phyloP scores from a whole-genome alignment of 2,797 vertebrate species.

The Thalassophryne amazonica region DNA sequence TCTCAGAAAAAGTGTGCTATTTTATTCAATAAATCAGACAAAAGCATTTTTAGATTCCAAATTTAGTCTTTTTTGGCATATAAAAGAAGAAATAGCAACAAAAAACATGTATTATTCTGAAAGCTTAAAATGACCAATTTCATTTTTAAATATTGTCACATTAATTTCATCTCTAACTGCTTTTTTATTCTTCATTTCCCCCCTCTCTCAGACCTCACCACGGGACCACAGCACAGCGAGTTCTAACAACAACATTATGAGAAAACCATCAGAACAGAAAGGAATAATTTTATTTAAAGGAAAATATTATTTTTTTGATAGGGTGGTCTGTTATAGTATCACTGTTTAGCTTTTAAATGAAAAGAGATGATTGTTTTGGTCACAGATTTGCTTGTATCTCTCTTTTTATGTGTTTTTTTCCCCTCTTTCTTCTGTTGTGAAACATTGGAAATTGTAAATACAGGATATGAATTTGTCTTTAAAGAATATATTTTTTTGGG shows the following conservation, averaged over 20 bases:
- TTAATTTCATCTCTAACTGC: slow-evolving; percentile 2
- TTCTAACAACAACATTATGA: slow-evolving; percentile 74
- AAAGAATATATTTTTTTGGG: slow-evolving; percentile 78
- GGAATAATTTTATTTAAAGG: slow-evolving; percentile 66
- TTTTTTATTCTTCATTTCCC: slow-evolving; percentile 1
- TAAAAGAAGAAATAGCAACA: no score
- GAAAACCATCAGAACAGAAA: slow-evolving; percentile 33
- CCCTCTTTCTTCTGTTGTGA: slow-evolving; percentile 58
- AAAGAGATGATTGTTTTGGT: slow-evolving; percentile 61
- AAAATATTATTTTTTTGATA: slow-evolving; percentile 47
- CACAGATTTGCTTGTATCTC: slow-evolving; percentile 58
- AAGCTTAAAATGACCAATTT: no score
- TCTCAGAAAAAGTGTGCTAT: no score
- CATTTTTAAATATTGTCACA: not conserved
- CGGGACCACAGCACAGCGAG: slow-evolving; percentile 72
- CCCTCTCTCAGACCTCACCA: slow-evolving; percentile 72
- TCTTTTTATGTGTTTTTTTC: slow-evolving; percentile 36
- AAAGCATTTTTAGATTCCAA: no score
- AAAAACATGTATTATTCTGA: no score
- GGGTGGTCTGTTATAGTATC: slow-evolving; percentile 59
- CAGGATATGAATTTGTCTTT: slow-evolving; percentile 75
- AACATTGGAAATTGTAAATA: slow-evolving; percentile 73
- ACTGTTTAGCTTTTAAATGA: slow-evolving; percentile 59
- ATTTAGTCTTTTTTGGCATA: no score
- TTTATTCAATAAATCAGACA: no score